Conservation (phyloP, 2,797 vertebrate genomes). For the Clarias platycephalus region DNA sequence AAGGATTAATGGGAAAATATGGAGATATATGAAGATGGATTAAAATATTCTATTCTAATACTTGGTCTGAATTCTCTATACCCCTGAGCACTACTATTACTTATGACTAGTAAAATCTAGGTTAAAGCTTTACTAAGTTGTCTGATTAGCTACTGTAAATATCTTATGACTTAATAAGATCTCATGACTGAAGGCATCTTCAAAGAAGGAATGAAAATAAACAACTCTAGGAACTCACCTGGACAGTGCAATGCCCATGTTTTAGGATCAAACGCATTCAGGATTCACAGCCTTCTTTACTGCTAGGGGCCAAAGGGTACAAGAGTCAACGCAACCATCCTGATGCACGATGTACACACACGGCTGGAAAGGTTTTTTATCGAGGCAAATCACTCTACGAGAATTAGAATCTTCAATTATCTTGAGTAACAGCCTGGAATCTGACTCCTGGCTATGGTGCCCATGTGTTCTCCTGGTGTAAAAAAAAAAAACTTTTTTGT, state of each 20-base stretch:
- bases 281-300: slow-evolving; percentile 58
- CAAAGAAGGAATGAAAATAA: background rate
- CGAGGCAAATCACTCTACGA: background rate
- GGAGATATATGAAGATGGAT: background rate
- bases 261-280: slow-evolving; percentile 58
- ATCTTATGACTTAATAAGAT: background rate
- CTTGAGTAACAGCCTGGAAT: background rate
- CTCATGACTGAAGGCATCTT: too few relatives aligned
- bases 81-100: background rate
- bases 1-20: background rate
- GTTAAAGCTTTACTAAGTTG: background rate
- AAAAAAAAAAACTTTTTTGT: slow-evolving; percentile 30
- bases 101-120: background rate
- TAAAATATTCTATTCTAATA: background rate
- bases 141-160: background rate
- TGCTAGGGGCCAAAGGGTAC: slow-evolving; percentile 56
- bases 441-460: slow-evolving; percentile 4
- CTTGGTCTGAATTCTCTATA: background rate
- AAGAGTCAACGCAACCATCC: slow-evolving; percentile 35
- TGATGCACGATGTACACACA: slow-evolving; percentile 23
- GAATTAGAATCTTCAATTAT: background rate
- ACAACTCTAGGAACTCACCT: slow-evolving; percentile 56
- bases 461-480: slow-evolving; percentile 31
- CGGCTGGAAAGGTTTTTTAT: background rate
- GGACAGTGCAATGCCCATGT: slow-evolving; percentile 69